phyloP scores from a whole-genome alignment of 1,140 invertebrate genomes.

The Danaus plexippus region DNA sequence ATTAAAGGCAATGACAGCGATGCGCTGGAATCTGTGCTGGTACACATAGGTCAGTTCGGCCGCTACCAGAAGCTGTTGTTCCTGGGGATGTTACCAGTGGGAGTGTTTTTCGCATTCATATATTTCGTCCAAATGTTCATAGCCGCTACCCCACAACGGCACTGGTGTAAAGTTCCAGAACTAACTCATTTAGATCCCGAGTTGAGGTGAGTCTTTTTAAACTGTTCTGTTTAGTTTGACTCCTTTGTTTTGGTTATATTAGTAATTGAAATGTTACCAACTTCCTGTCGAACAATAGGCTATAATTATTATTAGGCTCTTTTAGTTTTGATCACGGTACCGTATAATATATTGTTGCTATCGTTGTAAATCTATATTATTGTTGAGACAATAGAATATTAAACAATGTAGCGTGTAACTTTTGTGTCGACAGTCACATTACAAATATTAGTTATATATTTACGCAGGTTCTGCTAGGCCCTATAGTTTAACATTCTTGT shows the following conservation, averaged over 20 bases:
- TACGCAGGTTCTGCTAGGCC: too few species aligned
- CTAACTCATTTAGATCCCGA: constrained; percentile 56
- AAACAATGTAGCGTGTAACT: too few species aligned
- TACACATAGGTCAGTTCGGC: constrained; percentile 77
- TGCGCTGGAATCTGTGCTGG: constrained; percentile 74
- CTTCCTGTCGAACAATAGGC: background rate
- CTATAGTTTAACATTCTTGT: too few species aligned
- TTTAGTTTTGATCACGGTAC: too few species aligned
- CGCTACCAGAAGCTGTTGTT: constrained; percentile 78
- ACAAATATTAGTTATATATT: too few species aligned
- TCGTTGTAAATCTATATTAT: too few species aligned
- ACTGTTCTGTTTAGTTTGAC: background rate
- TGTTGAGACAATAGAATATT: too few species aligned
- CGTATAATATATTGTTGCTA: too few species aligned
- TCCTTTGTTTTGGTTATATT: background rate
- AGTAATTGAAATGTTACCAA: background rate
- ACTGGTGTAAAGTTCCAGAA: constrained; percentile 75
- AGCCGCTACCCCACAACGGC: constrained; percentile 71
- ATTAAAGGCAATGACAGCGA: constrained; percentile 44
- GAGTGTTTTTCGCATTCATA: constrained; percentile 76
- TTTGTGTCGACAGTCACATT: too few species aligned
- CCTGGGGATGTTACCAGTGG: constrained; percentile 65
- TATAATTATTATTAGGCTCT: too few species aligned
- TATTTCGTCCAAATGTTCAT: constrained; percentile 82
- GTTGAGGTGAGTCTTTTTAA: constrained; percentile 29